Conservation (phyloP, 2,113 vertebrate species). For the Thalassarche chlororhynchos region DNA sequence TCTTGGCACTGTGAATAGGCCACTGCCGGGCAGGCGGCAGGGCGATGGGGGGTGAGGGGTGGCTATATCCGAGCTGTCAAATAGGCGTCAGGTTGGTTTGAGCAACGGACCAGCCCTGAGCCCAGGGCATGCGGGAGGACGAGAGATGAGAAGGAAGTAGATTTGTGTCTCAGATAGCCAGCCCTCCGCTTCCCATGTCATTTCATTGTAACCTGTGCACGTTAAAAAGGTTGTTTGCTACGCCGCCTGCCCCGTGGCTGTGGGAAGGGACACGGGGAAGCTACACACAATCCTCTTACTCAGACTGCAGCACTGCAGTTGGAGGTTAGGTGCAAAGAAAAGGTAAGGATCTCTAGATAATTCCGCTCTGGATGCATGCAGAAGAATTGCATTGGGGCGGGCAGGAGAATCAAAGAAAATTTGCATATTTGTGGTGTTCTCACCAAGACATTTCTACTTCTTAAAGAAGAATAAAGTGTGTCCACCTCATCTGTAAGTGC, state of each 20-base stretch:
- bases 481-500: not conserved
- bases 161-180: rapidly evolving
- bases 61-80: not conserved
- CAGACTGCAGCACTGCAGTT: rapidly evolving
- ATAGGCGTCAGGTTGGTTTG: rapidly evolving
- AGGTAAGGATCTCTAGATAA: not conserved
- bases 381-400: not conserved
- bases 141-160: too few species aligned
- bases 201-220: rapidly evolving
- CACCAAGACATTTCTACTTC: not conserved
- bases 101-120: rapidly evolving
- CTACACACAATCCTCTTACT: rapidly evolving
- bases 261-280: not conserved
- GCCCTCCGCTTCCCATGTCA: rapidly evolving
- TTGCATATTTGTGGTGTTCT: not conserved
- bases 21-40: not conserved
- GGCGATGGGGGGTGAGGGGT: rapidly evolving
- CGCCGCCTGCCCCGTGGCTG: not conserved
- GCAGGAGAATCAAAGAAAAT: not conserved
- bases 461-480: not conserved
- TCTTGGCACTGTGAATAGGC: rapidly evolving
- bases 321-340: not conserved
- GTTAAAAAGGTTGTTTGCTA: rapidly evolving
- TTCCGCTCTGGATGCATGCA: not conserved
- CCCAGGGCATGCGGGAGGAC: not conserved